Evolutionary conservation across 2,888 invertebrate genomes (phyloP), one percentile per base, ranked within the genome.

Genomic region (Craniophora ligustri): DNA sequence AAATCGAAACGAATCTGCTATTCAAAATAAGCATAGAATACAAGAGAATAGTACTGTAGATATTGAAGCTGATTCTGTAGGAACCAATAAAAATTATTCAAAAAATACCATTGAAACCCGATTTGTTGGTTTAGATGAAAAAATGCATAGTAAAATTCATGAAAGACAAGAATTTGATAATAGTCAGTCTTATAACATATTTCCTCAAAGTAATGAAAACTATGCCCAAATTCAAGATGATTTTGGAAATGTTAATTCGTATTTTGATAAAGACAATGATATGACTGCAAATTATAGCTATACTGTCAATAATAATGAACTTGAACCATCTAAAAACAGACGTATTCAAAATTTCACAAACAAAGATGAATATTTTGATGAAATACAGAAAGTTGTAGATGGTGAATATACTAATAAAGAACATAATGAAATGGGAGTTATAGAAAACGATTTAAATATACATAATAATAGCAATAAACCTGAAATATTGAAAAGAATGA

Each of bases 291-390:
- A 15, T 10, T 31, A 32, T 21, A 46, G 21, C 11, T 3, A 58
- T n/a, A 35, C 7, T 15, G 35, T 13, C 11, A 14, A 7, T 10
- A 23, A 31, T 15, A 26, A 36, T 18, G 11, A 7, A 0, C 21
- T 8, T 6, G 21, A 47, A 11, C 28, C n/a, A 26, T 4, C 3
- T n/a, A n/a, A 26, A n/a, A 23, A 23, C 8, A 8, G 3, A 23
- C 8, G 2, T 3, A 23, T 23, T 10, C 10, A 10, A 10, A 23
- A 26, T 26, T 26, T 26, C 3, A 26, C 26, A 26, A 49, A 65
- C 23, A 8, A 51, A 11, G 23, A 61, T n/a, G 34, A 54, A 15
- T 56, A 62, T 58, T 62, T 67, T 15, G 42, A 51, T 41, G 47
- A 64, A 51, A 57, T 46, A 5, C 44, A 55, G 16, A 47, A 26